Evolutionary conservation across 2,113 vertebrate genomes (phyloP), one percentile per base, ranked within the genome.

Genomic region (Alligator sinensis): DNA sequence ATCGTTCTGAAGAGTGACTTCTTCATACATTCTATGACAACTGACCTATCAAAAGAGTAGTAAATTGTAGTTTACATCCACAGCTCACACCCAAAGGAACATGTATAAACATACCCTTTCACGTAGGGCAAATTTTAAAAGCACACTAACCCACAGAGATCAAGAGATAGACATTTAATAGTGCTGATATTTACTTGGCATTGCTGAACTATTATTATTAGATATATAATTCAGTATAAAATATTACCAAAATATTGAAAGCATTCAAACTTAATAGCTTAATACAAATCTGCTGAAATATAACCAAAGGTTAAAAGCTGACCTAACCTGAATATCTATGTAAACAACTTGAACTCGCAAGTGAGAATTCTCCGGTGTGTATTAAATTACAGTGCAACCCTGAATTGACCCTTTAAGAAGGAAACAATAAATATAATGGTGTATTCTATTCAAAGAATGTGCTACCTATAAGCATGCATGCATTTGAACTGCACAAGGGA

Each of bases 301-400:
- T 28, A 92, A 60, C 60, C 75, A 66, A 81, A 72, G 12, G 54
- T 89, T 82, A 96, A 95, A 97, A 97, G 76, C 30, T 62, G 86
- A 34, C 96, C 66, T 2, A 86, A 57, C 90, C 80, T 85, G 84
- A 93, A 90, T 84, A 86, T 74, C 59, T 89, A 87, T 30, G n/a
- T 91, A 94, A 62, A 96, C 92, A 94, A 97, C 94, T 66, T 89
- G 88, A 96, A 89, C 78, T 90, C 61, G 4, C 34, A 74, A 92
- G 57, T 47, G 15, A 79, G 30, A 96, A 91, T 93, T 96, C 97
- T 96, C 97, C 66, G 30, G 97, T 4, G 91, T 94, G 74, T 97
- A 97, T 98, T 96, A 80, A 82, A 94, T 98, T 97, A 94, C 98
- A 47, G 83, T 74, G 84, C 96, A 98, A 96, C 97, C 97, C 89